Conservation (phyloP, 2,113 vertebrate species). For the Pan troglodytes region DNA sequence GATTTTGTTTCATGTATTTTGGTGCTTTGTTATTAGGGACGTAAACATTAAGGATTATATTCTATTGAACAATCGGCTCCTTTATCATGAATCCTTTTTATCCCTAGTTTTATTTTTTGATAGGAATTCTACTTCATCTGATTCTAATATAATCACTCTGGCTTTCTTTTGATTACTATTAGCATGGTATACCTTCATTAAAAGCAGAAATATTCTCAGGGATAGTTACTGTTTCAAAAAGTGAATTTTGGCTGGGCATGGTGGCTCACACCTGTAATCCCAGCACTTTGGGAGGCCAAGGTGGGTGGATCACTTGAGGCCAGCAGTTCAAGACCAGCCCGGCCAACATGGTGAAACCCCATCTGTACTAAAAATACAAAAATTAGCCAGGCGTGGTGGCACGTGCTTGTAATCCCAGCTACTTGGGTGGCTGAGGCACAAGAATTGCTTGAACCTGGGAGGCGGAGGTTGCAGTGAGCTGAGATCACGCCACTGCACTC, state of each 20-base stretch:
- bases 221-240: constrained; percentile 36
- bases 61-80: constrained; percentile 4
- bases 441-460: no score
- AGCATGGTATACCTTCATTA: neutral
- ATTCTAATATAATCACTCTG: neutral
- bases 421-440: no score
- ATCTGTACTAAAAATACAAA: no score
- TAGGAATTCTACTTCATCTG: constrained; percentile 36
- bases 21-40: neutral
- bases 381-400: no score
- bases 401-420: no score
- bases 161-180: constrained; percentile 30
- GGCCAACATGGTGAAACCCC: no score
- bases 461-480: no score
- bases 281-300: no score
- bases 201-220: neutral
- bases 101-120: neutral
- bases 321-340: no score
- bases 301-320: no score
- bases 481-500: no score
- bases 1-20: constrained; percentile 16
- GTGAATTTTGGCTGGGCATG: neutral
- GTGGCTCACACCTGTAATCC: no score
- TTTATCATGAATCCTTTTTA: constrained; percentile 30
- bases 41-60: constrained; percentile 43